These are phyloP conservation scores for Papilio machaon DNA, from an alignment of 1,140 invertebrate species.

Conservation along the genomic window DNA sequence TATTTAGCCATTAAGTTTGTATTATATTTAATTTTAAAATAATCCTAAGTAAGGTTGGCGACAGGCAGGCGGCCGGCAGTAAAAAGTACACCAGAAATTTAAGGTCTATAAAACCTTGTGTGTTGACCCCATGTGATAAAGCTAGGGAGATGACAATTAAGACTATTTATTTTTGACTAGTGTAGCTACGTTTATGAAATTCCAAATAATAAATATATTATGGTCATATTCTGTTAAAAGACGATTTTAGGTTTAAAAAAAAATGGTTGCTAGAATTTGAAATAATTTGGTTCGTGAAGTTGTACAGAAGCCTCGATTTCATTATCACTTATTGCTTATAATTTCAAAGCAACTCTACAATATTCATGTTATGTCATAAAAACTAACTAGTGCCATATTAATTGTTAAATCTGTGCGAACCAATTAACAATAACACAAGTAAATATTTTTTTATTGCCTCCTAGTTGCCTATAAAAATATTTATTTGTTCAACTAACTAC, in stretches of 20 bases:
- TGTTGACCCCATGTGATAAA: too few species aligned
- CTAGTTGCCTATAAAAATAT: background rate
- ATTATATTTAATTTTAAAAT: too few species aligned
- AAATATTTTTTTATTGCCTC: background rate
- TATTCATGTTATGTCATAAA: conserved; percentile 11
- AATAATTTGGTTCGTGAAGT: background rate
- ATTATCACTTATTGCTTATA: background rate
- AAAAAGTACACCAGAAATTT: too few species aligned
- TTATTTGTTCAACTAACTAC: background rate
- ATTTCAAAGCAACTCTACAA: background rate
- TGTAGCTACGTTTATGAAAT: too few species aligned
- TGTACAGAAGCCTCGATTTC: background rate
- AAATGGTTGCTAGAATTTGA: background rate
- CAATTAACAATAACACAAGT: conserved; percentile 25
- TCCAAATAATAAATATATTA: too few species aligned
- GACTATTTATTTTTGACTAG: too few species aligned
- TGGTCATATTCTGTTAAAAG: too few species aligned
- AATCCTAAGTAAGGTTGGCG: too few species aligned
- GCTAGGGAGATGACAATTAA: too few species aligned
- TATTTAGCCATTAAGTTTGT: too few species aligned
- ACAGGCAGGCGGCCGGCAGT: too few species aligned
- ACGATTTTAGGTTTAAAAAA: background rate
- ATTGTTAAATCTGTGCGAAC: conserved; percentile 9
- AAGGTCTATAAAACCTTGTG: too few species aligned
- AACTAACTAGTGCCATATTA: background rate